Evolutionary conservation across 2,888 invertebrate genomes (phyloP).

Genomic region (Aromia moschata): DNA sequence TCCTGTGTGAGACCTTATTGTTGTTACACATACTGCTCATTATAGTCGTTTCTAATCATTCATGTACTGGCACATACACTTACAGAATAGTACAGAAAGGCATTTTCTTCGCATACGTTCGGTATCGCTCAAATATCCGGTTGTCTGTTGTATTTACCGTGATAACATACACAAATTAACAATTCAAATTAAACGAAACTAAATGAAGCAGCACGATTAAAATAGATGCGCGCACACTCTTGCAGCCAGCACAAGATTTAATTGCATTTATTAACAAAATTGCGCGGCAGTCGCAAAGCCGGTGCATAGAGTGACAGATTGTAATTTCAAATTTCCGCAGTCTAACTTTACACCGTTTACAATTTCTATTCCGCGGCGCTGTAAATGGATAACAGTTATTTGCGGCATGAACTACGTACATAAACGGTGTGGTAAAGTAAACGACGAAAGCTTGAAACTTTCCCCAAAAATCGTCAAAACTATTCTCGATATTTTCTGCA

Average conservation of each 20-base stretch:
- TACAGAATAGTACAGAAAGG: too few relatives aligned
- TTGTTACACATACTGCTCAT: too few relatives aligned
- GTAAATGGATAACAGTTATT: background rate
- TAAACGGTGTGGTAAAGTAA: too few relatives aligned
- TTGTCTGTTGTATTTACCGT: background rate
- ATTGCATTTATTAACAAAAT: slow-evolving; percentile 10
- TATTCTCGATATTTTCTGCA: too few relatives aligned
- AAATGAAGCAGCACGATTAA: slow-evolving; percentile 1
- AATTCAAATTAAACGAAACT: background rate
- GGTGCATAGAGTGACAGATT: slow-evolving; percentile 13
- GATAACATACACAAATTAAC: background rate
- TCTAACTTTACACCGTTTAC: slow-evolving; percentile 12
- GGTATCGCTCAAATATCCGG: too few relatives aligned
- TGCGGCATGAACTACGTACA: too few relatives aligned
- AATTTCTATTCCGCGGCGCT: slow-evolving; percentile 2
- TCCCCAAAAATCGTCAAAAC: too few relatives aligned
- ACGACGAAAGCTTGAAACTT: too few relatives aligned
- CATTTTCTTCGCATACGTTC: too few relatives aligned
- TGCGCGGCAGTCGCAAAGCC: slow-evolving; percentile 1
- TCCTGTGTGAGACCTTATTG: too few relatives aligned
- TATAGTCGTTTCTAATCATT: too few relatives aligned
- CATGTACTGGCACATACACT: too few relatives aligned
- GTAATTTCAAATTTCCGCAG: slow-evolving; percentile 17
- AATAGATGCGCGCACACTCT: background rate
- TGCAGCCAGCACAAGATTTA: background rate